Conservation (phyloP, 2,888 invertebrate species). For the Drosophila falleni region DNA sequence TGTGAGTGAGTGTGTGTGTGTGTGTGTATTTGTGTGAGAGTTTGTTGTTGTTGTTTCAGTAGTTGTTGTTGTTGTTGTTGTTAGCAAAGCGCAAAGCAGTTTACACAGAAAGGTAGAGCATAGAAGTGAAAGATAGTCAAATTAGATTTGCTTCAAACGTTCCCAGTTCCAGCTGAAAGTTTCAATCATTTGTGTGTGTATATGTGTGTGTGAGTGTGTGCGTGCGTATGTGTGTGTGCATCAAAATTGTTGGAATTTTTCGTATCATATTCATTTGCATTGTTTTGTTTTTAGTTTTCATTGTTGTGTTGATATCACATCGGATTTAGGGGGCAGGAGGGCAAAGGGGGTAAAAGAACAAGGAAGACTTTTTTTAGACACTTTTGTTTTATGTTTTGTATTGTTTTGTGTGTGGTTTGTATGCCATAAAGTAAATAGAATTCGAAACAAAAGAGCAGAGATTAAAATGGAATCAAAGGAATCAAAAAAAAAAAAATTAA, state of each 20-base stretch:
- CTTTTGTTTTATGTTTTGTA: conserved; percentile 29
- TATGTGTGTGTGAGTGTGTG: conserved; percentile 16
- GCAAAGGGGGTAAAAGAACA: conserved; percentile 20
- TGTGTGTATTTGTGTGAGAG: conserved; percentile 32
- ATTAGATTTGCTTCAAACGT: conserved; percentile 85
- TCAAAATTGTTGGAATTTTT: conserved; percentile 32
- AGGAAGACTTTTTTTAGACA: conserved; percentile 46
- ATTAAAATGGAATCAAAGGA: conserved; percentile 54
- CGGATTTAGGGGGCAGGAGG: conserved; percentile 7
- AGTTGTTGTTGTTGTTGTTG: conserved; percentile 34
- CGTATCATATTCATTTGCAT: conserved; percentile 64
- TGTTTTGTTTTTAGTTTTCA: conserved; percentile 71
- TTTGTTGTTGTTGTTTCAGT: conserved; percentile 38
- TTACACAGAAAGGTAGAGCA: conserved; percentile 50
- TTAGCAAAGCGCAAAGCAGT: conserved; percentile 47
- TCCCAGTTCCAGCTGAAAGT: conserved; percentile 85
- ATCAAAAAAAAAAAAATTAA: conserved; percentile 27
- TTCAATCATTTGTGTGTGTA: conserved; percentile 44
- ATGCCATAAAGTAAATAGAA: conserved; percentile 45
- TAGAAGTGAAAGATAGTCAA: conserved; percentile 76
- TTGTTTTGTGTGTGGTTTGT: conserved; percentile 27
- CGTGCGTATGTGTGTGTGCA: conserved; percentile 9
- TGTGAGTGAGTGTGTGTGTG: conserved; percentile 34
- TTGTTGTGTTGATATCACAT: conserved; percentile 58
- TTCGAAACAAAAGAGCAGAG: conserved; percentile 55